Evolutionary conservation across 2,113 vertebrate species (phyloP).

Genomic region (Oxyura jamaicensis): DNA sequence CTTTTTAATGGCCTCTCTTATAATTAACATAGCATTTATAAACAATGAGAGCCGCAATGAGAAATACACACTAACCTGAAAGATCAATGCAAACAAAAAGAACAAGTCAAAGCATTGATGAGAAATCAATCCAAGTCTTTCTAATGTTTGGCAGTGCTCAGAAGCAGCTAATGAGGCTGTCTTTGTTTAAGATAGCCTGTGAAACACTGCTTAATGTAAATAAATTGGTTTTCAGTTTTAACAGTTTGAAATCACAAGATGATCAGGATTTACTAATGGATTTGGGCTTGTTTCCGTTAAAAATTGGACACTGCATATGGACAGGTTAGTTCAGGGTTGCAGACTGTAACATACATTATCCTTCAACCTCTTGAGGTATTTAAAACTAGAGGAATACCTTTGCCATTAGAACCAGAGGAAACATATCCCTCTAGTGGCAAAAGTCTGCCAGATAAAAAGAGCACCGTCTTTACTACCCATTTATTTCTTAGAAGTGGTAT

Average conservation of each 20-base stretch:
- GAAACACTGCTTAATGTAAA: background rate
- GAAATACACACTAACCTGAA: background rate
- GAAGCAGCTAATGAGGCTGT: background rate
- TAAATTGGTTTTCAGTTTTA: background rate
- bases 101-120: background rate
- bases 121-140: background rate
- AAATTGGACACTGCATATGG: background rate
- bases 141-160: background rate
- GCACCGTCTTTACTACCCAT: accelerated
- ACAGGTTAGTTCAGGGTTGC: background rate
- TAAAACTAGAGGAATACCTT: background rate
- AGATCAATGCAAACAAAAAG: background rate
- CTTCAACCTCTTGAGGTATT: background rate
- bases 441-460: background rate
- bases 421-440: constrained; percentile 52
- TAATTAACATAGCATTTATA: background rate
- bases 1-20: background rate
- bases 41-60: background rate
- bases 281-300: background rate
- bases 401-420: background rate
- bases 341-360: background rate
- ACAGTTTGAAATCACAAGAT: background rate
- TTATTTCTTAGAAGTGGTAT: background rate
- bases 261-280: background rate
- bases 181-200: background rate